These are phyloP conservation scores for Venusia cambrica DNA, from an alignment of 2,888 invertebrate genomes.

Conservation along the genomic window DNA sequence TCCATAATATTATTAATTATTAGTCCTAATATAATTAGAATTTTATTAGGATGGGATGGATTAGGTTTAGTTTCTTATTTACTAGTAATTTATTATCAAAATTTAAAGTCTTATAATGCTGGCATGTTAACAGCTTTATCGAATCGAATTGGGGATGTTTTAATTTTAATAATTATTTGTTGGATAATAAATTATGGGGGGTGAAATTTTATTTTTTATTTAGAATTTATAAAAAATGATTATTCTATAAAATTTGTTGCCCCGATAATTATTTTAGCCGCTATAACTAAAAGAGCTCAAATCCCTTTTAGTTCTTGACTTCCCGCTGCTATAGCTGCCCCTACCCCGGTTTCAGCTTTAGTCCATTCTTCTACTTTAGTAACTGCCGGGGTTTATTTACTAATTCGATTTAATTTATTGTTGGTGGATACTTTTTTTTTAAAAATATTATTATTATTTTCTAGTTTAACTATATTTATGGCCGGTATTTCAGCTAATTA, in stretches of 20 bases:
- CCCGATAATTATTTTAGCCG: conserved; percentile 73
- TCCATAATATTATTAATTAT: conserved; percentile 86
- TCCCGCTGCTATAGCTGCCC: conserved; percentile 88
- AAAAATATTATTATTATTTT: conserved; percentile 77
- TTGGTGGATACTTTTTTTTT: conserved; percentile 61
- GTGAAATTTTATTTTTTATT: conserved; percentile 79
- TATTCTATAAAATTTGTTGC: conserved; percentile 62
- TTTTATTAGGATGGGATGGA: conserved; percentile 88
- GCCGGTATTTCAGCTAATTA: conserved; percentile 82
- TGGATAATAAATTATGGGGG: conserved; percentile 79
- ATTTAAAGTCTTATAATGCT: conserved; percentile 84
- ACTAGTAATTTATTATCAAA: conserved; percentile 87
- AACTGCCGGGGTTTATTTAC: conserved; percentile 87
- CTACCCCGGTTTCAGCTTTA: conserved; percentile 88
- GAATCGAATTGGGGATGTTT: conserved; percentile 88
- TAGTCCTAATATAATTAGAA: conserved; percentile 85
- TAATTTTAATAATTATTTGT: conserved; percentile 82
- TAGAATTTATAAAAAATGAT: conserved; percentile 71
- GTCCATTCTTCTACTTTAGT: conserved; percentile 90
- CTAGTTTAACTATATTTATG: conserved; percentile 82
- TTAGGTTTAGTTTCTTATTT: conserved; percentile 86
- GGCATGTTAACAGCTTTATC: conserved; percentile 86
- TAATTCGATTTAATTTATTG: conserved; percentile 84
- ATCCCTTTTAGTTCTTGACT: conserved; percentile 90
- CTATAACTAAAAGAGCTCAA: conserved; percentile 89